phyloP scores from a whole-genome alignment of 1,140 invertebrate genomes.

The Sycobia sp. region DNA sequence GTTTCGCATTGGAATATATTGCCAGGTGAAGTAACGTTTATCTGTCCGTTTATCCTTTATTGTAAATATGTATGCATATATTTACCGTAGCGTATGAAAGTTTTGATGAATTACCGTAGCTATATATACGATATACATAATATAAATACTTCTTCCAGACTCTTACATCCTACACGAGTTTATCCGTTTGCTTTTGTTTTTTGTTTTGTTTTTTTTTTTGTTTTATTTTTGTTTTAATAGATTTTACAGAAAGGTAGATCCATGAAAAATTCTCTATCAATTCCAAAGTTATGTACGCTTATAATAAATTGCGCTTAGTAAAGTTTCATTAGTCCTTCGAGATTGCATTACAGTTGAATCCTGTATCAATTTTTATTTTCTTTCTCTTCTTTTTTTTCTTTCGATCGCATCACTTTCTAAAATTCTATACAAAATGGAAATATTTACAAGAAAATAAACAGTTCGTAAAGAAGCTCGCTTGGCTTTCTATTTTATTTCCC shows the following conservation, averaged over 20 bases:
- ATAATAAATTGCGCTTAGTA: neutral
- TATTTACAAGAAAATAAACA: slow-evolving; percentile 28
- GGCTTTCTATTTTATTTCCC: slow-evolving; percentile 8
- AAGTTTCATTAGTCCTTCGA: neutral
- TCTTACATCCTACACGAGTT: neutral
- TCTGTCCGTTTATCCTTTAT: neutral
- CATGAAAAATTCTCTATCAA: slow-evolving; percentile 4
- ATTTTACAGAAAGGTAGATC: neutral
- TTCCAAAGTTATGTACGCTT: slow-evolving; percentile 2
- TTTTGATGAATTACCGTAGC: too few relatives aligned
- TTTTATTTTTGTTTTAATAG: neutral
- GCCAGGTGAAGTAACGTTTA: slow-evolving; percentile 4
- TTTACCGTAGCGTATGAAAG: neutral
- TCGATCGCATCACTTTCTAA: neutral
- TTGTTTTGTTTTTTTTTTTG: neutral
- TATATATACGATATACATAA: neutral
- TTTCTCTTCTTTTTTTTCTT: slow-evolving; percentile 6
- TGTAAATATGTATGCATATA: neutral
- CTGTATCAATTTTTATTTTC: slow-evolving; percentile 4
- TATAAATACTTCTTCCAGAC: too few relatives aligned
- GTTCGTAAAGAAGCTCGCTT: slow-evolving; percentile 13
- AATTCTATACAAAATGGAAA: slow-evolving; percentile 27
- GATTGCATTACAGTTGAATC: neutral
- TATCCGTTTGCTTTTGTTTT: neutral
- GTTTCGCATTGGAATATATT: too few relatives aligned